Evolutionary conservation across 2,888 invertebrate species (phyloP).

Genomic region (Hypselothyrea guttata): DNA sequence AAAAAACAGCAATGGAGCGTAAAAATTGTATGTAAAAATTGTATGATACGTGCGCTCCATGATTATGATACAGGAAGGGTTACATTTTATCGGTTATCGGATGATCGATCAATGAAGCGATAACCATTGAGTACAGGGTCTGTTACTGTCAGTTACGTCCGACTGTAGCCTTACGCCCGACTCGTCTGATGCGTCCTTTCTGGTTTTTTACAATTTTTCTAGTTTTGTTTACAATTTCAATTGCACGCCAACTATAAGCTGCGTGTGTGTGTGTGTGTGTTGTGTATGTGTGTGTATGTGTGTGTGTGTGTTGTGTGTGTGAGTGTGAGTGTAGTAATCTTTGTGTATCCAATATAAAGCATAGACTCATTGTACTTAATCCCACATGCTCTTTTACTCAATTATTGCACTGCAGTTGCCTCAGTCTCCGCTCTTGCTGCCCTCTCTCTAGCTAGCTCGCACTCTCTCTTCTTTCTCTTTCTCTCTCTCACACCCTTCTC

Average conservation of each 20-base stretch:
- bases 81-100: no score
- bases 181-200: neutral
- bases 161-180: no score
- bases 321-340: slow-evolving; percentile 1
- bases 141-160: no score
- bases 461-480: slow-evolving; percentile 1
- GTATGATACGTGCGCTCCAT: no score
- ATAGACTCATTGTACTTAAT: neutral
- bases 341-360: slow-evolving; percentile 1
- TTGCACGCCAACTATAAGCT: slow-evolving; percentile 20
- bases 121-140: no score
- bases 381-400: slow-evolving; percentile 2
- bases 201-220: slow-evolving; percentile 14
- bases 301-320: neutral
- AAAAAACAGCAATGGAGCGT: no score
- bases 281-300: no score
- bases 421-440: neutral
- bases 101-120: no score
- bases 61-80: no score
- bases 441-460: neutral
- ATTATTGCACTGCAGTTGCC: neutral
- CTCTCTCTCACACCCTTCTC: neutral
- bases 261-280: neutral
- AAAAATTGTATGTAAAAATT: no score
- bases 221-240: slow-evolving; percentile 38